These are phyloP conservation scores for Bettongia penicillata DNA, from an alignment of 2,113 vertebrate genomes.

Conservation along the genomic window DNA sequence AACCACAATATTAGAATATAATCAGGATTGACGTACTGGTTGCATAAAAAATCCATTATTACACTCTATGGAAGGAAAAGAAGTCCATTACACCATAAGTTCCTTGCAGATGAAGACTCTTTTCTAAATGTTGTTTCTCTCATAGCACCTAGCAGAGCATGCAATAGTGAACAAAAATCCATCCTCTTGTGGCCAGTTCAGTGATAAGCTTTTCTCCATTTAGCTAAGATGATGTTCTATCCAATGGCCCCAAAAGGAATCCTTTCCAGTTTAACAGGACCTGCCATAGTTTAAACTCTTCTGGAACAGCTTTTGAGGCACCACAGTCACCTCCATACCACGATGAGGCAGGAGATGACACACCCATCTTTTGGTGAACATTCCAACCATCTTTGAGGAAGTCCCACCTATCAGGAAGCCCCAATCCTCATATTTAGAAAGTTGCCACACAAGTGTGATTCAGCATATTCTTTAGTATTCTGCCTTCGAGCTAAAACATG, in stretches of 20 bases:
- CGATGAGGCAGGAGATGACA: not conserved
- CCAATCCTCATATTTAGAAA: not conserved
- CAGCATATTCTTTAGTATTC: not conserved
- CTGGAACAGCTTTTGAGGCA: not conserved
- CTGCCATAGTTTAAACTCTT: not conserved
- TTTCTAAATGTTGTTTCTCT: not conserved
- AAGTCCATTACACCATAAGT: not conserved
- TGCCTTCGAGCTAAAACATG: not conserved
- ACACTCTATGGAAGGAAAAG: not conserved
- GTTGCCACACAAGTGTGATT: not conserved
- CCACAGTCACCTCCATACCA: not conserved
- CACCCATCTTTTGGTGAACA: not conserved
- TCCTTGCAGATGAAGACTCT: not conserved
- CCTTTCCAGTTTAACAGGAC: not conserved
- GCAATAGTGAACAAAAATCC: not conserved
- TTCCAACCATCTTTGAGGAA: not conserved
- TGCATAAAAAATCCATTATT: not conserved
- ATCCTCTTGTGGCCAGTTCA: not conserved
- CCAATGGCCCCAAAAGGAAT: not conserved
- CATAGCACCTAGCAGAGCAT: not conserved
- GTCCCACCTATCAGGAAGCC: not conserved
- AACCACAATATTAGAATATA: not conserved
- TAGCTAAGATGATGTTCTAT: not conserved
- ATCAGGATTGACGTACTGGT: not conserved
- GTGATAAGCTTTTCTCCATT: not conserved